Evolutionary conservation across 2,797 vertebrate genomes (phyloP).

Genomic region (Tinamus major): DNA sequence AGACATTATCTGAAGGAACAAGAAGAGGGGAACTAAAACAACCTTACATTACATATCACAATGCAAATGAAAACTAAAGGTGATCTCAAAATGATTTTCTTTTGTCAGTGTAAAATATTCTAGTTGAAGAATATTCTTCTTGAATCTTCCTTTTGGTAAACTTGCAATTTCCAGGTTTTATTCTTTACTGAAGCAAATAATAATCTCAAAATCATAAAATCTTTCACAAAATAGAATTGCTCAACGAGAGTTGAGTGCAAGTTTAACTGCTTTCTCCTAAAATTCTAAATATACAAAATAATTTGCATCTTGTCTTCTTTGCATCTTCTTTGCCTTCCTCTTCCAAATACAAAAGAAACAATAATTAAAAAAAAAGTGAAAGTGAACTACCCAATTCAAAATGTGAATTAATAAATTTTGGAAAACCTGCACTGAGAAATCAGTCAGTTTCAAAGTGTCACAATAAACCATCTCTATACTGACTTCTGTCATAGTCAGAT

Average conservation of each 20-base stretch:
- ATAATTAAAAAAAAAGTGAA: neutral
- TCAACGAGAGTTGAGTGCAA: neutral
- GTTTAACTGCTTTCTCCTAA: neutral
- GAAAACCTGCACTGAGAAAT: neutral
- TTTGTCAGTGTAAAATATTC: neutral
- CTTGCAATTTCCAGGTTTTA: neutral
- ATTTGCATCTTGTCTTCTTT: neutral
- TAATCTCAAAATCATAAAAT: neutral
- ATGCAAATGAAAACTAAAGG: neutral
- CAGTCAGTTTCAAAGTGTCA: neutral
- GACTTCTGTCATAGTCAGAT: neutral
- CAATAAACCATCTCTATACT: neutral
- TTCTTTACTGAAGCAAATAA: neutral
- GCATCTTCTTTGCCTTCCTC: neutral
- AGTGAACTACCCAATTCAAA: neutral
- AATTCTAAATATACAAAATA: neutral
- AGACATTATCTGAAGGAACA: neutral
- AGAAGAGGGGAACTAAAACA: neutral
- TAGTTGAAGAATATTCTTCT: neutral
- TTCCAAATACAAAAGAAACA: neutral
- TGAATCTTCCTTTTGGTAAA: neutral
- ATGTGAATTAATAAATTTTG: neutral
- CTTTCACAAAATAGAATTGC: neutral
- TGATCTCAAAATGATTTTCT: neutral
- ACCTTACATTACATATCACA: neutral